Evolutionary conservation across 2,113 vertebrate species (phyloP), one percentile per base, ranked within the genome.

Genomic region (Neofelis nebulosa): DNA sequence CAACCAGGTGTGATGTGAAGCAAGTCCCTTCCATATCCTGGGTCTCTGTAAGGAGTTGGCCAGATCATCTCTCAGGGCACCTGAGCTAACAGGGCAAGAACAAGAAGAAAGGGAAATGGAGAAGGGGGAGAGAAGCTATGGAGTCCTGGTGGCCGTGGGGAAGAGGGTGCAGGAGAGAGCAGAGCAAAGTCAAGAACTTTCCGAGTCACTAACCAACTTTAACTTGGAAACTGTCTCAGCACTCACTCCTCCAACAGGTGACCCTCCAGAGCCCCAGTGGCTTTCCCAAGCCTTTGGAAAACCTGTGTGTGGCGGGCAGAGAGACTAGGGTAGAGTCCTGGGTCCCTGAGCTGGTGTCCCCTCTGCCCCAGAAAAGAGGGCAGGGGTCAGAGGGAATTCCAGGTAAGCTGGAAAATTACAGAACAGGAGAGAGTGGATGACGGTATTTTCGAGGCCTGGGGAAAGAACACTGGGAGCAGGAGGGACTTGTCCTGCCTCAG

Each of bases 351-450:
- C n/a, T 29, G 21, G 16, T 76, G 50, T 96, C 76, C 81, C 80
- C 93, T 94, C 63, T 68, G 88, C 57, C 66, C 87, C 33, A 69
- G 87, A 55, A 95, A 97, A 81, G 87, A 91, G 78, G 89, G 80
- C 96, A 92, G 78, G 45, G 97, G 69, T 82, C 33, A 92, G 88
- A 95, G 91, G 92, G 84, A 98, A 96, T 97, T 94, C 82, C 68
- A 86, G 95, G 94, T 97, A 94, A 97, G 76, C 36, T 96, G 98
- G 98, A 98, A 98, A 98, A 96, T 98, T 97, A 96, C 97, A 97
- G 94, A 95, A 80, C n/a, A 4, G 38, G 74, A 83, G 87, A 91
- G 68, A 61, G 12, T 21, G 29, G 33, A 74, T 1, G 18, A 48
- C 95, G 92, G 95, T 85, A 95, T 98, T 98, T 97, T 98, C 95